These are phyloP conservation scores for Zosterops lateralis DNA, from an alignment of 2,113 vertebrate genomes.

Conservation along the genomic window DNA sequence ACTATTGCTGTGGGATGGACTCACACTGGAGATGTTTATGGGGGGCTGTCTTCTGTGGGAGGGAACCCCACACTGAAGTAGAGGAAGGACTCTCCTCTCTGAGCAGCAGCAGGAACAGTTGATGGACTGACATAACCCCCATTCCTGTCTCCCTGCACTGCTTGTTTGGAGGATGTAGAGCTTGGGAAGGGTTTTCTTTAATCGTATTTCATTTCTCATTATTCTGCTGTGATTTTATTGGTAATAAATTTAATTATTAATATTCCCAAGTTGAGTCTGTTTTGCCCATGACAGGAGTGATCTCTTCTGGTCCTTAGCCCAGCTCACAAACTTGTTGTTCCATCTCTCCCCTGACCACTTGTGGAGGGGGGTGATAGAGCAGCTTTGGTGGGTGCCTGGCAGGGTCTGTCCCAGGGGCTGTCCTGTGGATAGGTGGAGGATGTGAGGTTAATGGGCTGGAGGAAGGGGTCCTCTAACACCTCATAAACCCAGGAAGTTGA, in stretches of 20 bases:
- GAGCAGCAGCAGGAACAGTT: not conserved
- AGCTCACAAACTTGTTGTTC: not conserved
- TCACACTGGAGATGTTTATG: not conserved
- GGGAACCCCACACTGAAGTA: not conserved
- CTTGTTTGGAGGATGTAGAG: not conserved
- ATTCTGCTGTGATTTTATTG: not conserved
- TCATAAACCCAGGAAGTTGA: not conserved
- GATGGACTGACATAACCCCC: not conserved
- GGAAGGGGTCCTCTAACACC: not conserved
- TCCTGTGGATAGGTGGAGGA: not conserved
- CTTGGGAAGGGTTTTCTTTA: not conserved
- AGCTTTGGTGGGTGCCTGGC: not conserved
- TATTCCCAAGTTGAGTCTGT: not conserved
- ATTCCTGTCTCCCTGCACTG: fast-evolving
- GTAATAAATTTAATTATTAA: not conserved
- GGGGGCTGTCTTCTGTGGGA: not conserved
- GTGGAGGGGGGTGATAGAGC: not conserved
- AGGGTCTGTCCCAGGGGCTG: not conserved
- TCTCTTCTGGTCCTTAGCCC: not conserved
- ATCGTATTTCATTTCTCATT: not conserved
- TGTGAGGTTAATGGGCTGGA: not conserved
- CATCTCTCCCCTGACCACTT: not conserved
- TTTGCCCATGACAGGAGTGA: not conserved
- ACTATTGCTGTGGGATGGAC: not conserved
- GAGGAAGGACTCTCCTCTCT: not conserved